These are phyloP conservation scores for Pelodytes ibericus DNA, from an alignment of 2,797 vertebrate genomes.

Conservation along the genomic window DNA sequence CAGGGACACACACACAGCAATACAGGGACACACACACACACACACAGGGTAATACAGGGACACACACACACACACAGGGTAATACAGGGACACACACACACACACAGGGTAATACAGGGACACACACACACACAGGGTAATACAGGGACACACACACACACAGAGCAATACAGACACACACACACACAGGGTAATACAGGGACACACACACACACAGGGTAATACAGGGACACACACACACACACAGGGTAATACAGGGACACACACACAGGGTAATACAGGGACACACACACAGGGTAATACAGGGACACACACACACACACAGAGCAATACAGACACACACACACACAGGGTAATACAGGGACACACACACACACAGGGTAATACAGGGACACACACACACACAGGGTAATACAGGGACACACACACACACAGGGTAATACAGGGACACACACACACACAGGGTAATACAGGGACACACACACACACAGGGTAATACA, in stretches of 20 bases:
- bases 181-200: too few species aligned
- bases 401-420: not conserved
- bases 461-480: not conserved
- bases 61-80: not conserved
- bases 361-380: not conserved
- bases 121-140: too few species aligned
- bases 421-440: not conserved
- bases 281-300: too few species aligned
- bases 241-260: not conserved
- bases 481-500: too few species aligned
- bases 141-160: not conserved
- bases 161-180: too few species aligned
- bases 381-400: not conserved
- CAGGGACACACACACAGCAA: not conserved
- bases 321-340: not conserved
- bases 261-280: not conserved
- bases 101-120: too few species aligned
- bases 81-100: too few species aligned
- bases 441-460: too few species aligned
- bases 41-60: not conserved
- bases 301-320: not conserved
- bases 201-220: too few species aligned
- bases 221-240: too few species aligned
- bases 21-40: not conserved
- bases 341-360: not conserved